Evolutionary conservation across 2,888 invertebrate genomes (phyloP), one percentile per base, ranked within the genome.

Genomic region (Ichneumon xanthorius): DNA sequence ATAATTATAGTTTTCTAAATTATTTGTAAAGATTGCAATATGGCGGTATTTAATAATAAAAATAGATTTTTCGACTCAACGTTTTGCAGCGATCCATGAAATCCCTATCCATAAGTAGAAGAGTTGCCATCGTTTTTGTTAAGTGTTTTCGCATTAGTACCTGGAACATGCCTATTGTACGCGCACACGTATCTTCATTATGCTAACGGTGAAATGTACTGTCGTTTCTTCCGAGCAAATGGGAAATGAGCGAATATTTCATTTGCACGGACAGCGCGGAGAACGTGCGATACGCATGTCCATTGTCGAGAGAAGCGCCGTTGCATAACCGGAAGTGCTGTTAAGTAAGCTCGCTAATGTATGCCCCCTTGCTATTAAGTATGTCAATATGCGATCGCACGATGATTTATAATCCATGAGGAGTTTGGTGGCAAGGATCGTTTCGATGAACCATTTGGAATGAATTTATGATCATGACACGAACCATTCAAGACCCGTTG

Each of bases 291-390:
- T 70, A 70, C 48, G 26, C 40, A 22, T 70, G 26, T 70, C 48
- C 33, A 53, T 70, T 70, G 45, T 26, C 70, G 37, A 63, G 63
- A 40, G 55, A 40, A 79, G 30, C 78, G n/a, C 14, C 58, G 68
- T 83, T 84, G 67, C 79, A 84, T 80, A 84, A 84, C 73, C 83
- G 83, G 83, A 84, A 84, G 83, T 75, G 50, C 58, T 67, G 81
- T 76, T 63, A 72, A 76, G 72, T 68, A 45, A 55, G 53, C 37
- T 33, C 70, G 71, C 58, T 82, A 82, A 78, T 82, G 72, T 82
- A 82, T 82, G 63, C n/a, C 63, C n/a, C 63, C 9, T 58, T 14
- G 22, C 58, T 58, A 58, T 26, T 58, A 58, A 58, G 58, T 58
- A 58, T 58, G 58, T 26, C 58, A 58, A 58, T 58, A 26, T 22